Evolutionary conservation across 2,797 vertebrate genomes (phyloP).

Genomic region (Hoplostethus mediterraneus): DNA sequence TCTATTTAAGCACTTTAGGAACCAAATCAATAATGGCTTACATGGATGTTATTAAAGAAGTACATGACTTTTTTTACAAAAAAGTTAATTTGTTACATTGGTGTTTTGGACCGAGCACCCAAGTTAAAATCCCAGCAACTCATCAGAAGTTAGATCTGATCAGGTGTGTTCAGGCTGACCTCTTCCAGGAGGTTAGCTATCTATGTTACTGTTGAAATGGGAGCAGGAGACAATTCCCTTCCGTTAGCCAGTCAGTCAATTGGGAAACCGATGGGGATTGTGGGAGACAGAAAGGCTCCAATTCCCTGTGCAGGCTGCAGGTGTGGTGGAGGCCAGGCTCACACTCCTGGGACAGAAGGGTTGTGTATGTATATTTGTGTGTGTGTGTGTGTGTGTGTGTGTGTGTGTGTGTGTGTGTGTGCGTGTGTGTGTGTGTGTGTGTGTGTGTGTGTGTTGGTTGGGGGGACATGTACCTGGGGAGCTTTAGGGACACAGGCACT

Average conservation of each 20-base stretch:
- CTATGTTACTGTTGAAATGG: slow-evolving; percentile 69
- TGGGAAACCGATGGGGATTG: slow-evolving; percentile 71
- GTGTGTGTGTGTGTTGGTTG: slow-evolving; percentile 29
- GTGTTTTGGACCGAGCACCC: background rate
- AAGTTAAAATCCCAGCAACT: slow-evolving; percentile 32
- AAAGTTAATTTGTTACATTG: background rate
- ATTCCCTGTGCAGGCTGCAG: slow-evolving; percentile 86
- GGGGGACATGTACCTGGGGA: slow-evolving; percentile 74
- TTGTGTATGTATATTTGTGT: slow-evolving; percentile 38
- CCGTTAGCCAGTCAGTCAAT: slow-evolving; percentile 65
- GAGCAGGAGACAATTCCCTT: slow-evolving; percentile 71
- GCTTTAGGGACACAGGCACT: slow-evolving; percentile 53
- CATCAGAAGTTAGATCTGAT: slow-evolving; percentile 48
- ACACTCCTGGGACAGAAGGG: slow-evolving; percentile 75
- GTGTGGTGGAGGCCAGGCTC: slow-evolving; percentile 79
- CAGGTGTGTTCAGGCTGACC: slow-evolving; percentile 57
- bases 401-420: slow-evolving; percentile 41
- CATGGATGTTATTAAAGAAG: background rate
- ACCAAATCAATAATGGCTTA: background rate
- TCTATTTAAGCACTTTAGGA: no score
- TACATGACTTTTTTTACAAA: background rate
- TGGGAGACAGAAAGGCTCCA: slow-evolving; percentile 66
- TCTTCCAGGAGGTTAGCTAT: slow-evolving; percentile 71
- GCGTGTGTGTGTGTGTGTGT: slow-evolving; percentile 23
- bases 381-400: slow-evolving; percentile 25